Evolutionary conservation across 2,888 invertebrate species (phyloP).

Genomic region (Torymus aiolomorphi): DNA sequence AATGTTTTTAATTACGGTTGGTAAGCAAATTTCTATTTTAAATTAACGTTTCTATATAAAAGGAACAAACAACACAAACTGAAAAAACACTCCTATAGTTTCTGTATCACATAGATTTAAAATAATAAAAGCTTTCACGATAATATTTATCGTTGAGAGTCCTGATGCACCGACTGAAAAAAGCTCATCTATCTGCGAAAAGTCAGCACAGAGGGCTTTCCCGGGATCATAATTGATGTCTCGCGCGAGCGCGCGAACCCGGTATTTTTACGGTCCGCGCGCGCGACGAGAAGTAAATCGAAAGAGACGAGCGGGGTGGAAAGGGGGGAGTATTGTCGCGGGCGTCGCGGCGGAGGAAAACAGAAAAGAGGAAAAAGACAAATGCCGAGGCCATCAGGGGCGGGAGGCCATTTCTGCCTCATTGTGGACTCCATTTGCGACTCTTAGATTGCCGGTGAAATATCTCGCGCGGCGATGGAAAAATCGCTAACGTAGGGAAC

Average conservation of each 20-base stretch:
- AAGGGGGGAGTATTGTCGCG: not conserved
- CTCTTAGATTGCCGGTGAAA: slow-evolving; percentile 75
- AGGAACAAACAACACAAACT: no score
- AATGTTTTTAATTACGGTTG: not conserved
- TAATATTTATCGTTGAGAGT: not conserved
- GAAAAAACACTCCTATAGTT: not conserved
- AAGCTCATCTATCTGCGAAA: slow-evolving; percentile 9
- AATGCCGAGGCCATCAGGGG: slow-evolving; percentile 71
- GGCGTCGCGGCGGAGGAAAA: slow-evolving; percentile 15
- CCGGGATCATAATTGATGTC: slow-evolving; percentile 45
- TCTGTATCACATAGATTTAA: no score
- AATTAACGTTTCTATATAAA: no score
- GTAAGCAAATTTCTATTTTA: no score
- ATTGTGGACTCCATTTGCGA: slow-evolving; percentile 76
- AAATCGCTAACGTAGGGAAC: slow-evolving; percentile 73
- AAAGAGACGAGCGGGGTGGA: slow-evolving; percentile 20
- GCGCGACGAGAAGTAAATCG: slow-evolving; percentile 39
- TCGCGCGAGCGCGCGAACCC: slow-evolving; percentile 35
- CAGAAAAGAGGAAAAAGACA: slow-evolving; percentile 69
- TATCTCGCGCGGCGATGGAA: slow-evolving; percentile 74
- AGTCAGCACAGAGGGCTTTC: slow-evolving; percentile 10
- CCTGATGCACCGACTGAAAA: not conserved
- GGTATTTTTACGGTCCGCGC: slow-evolving; percentile 49
- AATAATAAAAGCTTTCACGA: no score
- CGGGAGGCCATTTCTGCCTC: slow-evolving; percentile 74